Evolutionary conservation across 2,797 vertebrate genomes (phyloP), one percentile per base, ranked within the genome.

Genomic region (Catamblyrhynchus diadema): DNA sequence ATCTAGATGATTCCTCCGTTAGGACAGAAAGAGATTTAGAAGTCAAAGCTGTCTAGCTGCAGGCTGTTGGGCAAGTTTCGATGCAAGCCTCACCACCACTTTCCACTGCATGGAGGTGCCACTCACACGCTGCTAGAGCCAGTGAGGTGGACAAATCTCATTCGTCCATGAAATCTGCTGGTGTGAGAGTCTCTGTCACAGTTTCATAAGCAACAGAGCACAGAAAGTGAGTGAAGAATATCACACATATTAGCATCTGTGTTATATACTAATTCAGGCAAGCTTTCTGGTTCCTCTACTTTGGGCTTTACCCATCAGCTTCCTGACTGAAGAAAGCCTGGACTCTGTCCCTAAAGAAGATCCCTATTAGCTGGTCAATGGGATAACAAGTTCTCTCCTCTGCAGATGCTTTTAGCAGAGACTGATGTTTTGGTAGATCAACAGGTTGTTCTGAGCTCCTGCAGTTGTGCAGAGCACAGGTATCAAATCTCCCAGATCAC

Each of bases 31-130:
- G 59, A 95, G 79, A 95, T 95, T 95, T 72, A 93, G 92, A 65
- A 96, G 94, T 85, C 93, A 93, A 90, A 90, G 95, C 82, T 54
- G 75, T n/a, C 91, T 95, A 69, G 91, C 94, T 95, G 91, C 94
- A 65, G 93, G 96, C 91, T 94, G 86, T 79, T 71, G 5, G 44
- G 83, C 88, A 83, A 94, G 96, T 96, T 95, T 97, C 77, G 51
- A 37, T 95, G 84, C 86, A 89, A 95, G 81, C 75, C 56, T 93
- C 70, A 3, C 70, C 67, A 64, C 62, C 30, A 30, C 69, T 83
- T 37, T 78, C 39, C 39, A 85, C 57, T 56, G 74, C 71, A 47
- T 2, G 5, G 28, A 81, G 61, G 47, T 93, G 88, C 84, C 91
- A 73, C 41, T 92, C 67, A 67, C n/a, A 41, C 3, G 2, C 57